These are phyloP conservation scores for Ceratina australensis DNA, from an alignment of 1,140 invertebrate species.

Conservation along the genomic window DNA sequence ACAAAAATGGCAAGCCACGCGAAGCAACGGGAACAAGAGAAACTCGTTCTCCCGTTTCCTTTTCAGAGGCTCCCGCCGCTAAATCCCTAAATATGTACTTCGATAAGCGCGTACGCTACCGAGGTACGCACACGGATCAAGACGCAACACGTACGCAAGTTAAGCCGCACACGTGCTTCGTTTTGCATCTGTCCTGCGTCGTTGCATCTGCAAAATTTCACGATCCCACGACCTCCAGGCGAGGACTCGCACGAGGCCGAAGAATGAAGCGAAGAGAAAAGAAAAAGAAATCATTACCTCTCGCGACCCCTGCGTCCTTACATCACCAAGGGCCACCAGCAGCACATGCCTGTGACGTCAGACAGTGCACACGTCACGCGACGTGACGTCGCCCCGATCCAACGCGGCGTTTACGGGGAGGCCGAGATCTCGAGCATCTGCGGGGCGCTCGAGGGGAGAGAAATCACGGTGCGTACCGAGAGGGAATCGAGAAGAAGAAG, in stretches of 20 bases:
- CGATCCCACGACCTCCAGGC: constrained; percentile 55
- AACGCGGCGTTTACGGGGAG: constrained; percentile 18
- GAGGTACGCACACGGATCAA: too few species aligned
- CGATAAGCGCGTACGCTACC: constrained; percentile 12
- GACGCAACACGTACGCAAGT: not conserved
- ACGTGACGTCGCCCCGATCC: constrained; percentile 60
- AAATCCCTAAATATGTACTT: constrained; percentile 20
- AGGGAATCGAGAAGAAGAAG: constrained; percentile 29
- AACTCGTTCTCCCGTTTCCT: not conserved
- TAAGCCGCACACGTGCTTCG: constrained; percentile 37
- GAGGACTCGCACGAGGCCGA: not conserved
- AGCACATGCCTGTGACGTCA: constrained; percentile 69
- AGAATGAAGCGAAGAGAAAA: not conserved
- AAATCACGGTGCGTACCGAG: not conserved
- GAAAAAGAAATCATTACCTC: constrained; percentile 50
- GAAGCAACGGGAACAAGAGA: not conserved
- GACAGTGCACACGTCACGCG: constrained; percentile 64
- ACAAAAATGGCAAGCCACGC: not conserved
- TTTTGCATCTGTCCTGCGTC: constrained; percentile 47
- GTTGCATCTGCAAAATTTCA: constrained; percentile 49
- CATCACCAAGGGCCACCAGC: constrained; percentile 51
- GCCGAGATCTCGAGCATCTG: constrained; percentile 55
- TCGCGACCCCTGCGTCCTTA: constrained; percentile 42
- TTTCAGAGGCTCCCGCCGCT: too few species aligned
- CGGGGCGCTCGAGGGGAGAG: constrained; percentile 47